Conservation (phyloP, 2,888 invertebrate genomes). For the Drosophila recens region DNA sequence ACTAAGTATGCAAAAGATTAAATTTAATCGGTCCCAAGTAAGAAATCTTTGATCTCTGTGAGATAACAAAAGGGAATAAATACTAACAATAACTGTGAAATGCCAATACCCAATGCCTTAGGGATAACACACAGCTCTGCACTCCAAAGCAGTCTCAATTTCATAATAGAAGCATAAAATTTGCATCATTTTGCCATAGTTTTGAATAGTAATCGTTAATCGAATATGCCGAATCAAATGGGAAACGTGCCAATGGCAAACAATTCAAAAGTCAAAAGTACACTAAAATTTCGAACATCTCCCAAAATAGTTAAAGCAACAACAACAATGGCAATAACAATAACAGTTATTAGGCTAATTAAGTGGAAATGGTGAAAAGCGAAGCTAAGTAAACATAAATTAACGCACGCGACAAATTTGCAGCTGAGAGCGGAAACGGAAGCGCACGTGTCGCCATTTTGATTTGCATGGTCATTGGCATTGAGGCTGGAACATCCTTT, state of each 20-base stretch:
- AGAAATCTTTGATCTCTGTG: not conserved
- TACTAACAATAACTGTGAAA: slow-evolving; percentile 13
- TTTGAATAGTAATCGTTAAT: slow-evolving; percentile 35
- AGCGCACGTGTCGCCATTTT: slow-evolving; percentile 72
- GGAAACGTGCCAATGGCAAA: slow-evolving; percentile 47
- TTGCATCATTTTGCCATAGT: slow-evolving; percentile 47
- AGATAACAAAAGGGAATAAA: slow-evolving; percentile 3
- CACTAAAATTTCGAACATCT: slow-evolving; percentile 12
- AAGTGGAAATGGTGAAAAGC: slow-evolving; percentile 42
- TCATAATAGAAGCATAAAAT: slow-evolving; percentile 31
- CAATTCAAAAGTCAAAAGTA: slow-evolving; percentile 46
- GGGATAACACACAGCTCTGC: slow-evolving; percentile 20
- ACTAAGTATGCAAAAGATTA: not conserved
- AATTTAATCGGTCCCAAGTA: not conserved
- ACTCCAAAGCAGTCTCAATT: slow-evolving; percentile 9
- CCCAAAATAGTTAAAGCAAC: slow-evolving; percentile 10
- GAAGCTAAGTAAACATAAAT: slow-evolving; percentile 60
- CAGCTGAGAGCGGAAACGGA: slow-evolving; percentile 61
- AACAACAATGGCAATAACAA: slow-evolving; percentile 5
- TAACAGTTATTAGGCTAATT: slow-evolving; percentile 42
- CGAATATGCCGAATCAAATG: slow-evolving; percentile 36
- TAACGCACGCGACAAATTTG: slow-evolving; percentile 70
- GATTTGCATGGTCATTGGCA: slow-evolving; percentile 62
- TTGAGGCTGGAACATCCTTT: slow-evolving; percentile 35
- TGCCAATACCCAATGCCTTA: slow-evolving; percentile 16